These are phyloP conservation scores for Drosophila pseudotalamancana DNA, from an alignment of 2,888 invertebrate genomes.

Conservation along the genomic window DNA sequence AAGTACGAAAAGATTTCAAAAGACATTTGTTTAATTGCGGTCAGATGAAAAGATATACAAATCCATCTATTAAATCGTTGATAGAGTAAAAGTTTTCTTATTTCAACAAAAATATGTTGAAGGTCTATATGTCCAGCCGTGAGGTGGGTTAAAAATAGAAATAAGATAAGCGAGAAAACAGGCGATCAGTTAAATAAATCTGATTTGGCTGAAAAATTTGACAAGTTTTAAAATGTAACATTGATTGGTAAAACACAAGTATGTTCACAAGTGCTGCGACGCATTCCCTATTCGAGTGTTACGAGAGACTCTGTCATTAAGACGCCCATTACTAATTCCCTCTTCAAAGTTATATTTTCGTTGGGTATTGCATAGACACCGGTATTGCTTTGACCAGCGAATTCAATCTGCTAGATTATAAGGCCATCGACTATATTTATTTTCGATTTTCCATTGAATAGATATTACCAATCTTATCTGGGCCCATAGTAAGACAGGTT, in stretches of 20 bases:
- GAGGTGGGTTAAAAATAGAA: not conserved
- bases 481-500: constrained; percentile 5
- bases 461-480: constrained; percentile 52
- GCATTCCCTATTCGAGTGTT: constrained; percentile 5
- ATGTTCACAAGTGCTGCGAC: not conserved
- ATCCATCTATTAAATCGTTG: no score
- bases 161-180: not conserved
- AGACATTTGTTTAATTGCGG: no score
- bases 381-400: not conserved
- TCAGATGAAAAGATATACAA: no score
- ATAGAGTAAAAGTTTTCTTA: no score
- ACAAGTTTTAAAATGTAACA: not conserved
- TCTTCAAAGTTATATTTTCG: not conserved
- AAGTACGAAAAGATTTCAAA: no score
- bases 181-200: constrained; percentile 7
- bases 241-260: not conserved
- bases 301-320: not conserved
- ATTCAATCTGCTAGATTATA: constrained; percentile 34
- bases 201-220: constrained; percentile 11
- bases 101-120: not conserved
- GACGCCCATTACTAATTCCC: constrained; percentile 3
- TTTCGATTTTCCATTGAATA: not conserved
- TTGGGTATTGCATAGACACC: not conserved
- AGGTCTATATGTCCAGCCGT: not conserved
- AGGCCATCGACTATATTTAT: constrained; percentile 15